Evolutionary conservation across 2,888 invertebrate species (phyloP).

Genomic region (Ferrisia virgata): DNA sequence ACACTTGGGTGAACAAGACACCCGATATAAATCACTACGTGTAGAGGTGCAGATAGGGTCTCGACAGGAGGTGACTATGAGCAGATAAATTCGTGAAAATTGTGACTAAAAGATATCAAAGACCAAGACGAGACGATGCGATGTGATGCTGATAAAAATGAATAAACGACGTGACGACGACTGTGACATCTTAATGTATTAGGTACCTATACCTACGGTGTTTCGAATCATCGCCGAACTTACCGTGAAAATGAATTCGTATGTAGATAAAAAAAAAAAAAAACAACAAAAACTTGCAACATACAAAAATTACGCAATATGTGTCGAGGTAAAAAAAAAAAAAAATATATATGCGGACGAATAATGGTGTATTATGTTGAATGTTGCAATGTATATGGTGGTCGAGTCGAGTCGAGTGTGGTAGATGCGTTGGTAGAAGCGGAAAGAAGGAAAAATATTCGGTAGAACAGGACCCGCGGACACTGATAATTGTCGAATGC

Average conservation of each 20-base stretch:
- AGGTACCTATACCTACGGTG: not conserved
- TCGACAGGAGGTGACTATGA: not conserved
- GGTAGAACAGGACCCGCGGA: constrained; percentile 25
- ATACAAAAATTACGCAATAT: not conserved
- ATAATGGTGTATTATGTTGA: constrained; percentile 25
- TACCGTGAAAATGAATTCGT: not conserved
- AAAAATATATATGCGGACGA: not conserved
- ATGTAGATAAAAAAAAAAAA: not conserved
- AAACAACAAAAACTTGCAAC: not conserved
- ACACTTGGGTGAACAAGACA: not conserved
- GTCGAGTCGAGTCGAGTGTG: too few relatives aligned
- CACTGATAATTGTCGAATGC: constrained; percentile 21
- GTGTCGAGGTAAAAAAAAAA: constrained; percentile 12
- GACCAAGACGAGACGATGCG: too few relatives aligned
- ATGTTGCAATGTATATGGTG: not conserved
- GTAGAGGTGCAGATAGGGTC: not conserved
- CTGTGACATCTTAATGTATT: not conserved
- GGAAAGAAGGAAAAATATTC: constrained; percentile 15
- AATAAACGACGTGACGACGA: not conserved
- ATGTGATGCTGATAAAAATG: not conserved
- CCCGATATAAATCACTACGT: not conserved
- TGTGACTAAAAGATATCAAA: not conserved
- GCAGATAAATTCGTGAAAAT: not conserved
- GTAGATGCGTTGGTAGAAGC: not conserved
- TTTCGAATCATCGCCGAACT: not conserved